Percentiles rank a stretch among this genome's conserved stretches.
Evolutionary conservation across 2,797 vertebrate species (phyloP).

Genomic region (Ispidina picta): DNA sequence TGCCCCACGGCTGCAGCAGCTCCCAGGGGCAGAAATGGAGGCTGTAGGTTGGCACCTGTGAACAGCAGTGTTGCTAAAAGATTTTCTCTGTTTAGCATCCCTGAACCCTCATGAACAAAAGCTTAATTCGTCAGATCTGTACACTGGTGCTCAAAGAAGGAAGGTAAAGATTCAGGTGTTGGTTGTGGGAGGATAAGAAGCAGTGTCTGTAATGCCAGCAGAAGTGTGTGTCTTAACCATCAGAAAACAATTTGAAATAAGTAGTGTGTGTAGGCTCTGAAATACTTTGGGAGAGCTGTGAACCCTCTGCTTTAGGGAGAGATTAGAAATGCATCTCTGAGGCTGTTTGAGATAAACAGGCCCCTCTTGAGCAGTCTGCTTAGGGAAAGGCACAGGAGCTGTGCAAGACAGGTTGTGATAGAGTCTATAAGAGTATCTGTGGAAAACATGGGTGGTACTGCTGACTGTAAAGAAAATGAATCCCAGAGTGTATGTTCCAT

Average conservation of each 20-base stretch:
- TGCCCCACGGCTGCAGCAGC: too few species aligned
- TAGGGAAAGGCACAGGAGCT: background rate
- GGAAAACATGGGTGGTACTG: background rate
- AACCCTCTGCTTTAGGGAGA: background rate
- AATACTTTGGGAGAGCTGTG: too few species aligned
- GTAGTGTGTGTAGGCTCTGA: accelerated
- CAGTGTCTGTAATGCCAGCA: accelerated
- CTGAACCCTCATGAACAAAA: accelerated
- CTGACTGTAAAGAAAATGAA: background rate
- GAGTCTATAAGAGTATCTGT: too few species aligned
- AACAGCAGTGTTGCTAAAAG: background rate
- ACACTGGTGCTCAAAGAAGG: accelerated
- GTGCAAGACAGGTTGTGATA: too few species aligned
- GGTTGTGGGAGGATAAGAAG: accelerated
- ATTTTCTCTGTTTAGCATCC: too few species aligned
- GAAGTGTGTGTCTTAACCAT: accelerated
- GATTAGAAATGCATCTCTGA: accelerated
- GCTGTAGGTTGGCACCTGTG: background rate
- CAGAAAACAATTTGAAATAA: background rate
- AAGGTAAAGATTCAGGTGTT: accelerated
- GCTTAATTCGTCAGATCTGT: accelerated
- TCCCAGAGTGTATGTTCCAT: background rate
- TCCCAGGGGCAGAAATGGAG: accelerated
- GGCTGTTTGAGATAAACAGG: background rate
- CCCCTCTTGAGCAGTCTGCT: too few species aligned